These are phyloP conservation scores for Synanthedon vespiformis DNA, from an alignment of 2,888 invertebrate species.

Conservation along the genomic window DNA sequence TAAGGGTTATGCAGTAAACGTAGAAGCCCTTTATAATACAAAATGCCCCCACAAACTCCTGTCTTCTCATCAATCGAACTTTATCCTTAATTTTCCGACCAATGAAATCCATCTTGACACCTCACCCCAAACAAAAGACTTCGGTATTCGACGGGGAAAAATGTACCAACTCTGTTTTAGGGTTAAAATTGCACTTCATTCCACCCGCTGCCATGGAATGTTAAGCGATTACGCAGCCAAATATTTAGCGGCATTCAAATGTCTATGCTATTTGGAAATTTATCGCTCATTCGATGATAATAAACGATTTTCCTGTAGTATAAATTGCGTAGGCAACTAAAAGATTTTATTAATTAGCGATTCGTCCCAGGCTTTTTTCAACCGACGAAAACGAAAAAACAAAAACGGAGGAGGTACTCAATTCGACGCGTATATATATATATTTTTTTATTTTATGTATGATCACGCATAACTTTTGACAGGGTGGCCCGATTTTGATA, in stretches of 20 bases:
- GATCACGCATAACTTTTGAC: too few relatives aligned
- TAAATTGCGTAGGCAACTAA: too few relatives aligned
- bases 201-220: conserved; percentile 8
- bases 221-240: conserved; percentile 10
- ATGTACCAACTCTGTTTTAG: conserved; percentile 8
- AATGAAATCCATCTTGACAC: conserved; percentile 1
- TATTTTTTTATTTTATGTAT: too few relatives aligned
- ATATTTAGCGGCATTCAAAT: conserved; percentile 7
- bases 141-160: conserved; percentile 4
- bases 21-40: background rate
- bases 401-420: too few relatives aligned
- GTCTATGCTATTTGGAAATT: background rate
- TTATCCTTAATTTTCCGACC: conserved; percentile 1
- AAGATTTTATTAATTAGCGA: too few relatives aligned
- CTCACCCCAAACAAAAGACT: background rate
- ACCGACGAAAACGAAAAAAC: too few relatives aligned
- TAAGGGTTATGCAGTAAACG: background rate
- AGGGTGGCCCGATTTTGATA: too few relatives aligned
- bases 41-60: background rate
- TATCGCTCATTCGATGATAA: background rate
- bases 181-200: conserved; percentile 11
- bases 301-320: too few relatives aligned
- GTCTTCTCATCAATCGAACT: background rate
- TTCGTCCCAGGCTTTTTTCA: too few relatives aligned
- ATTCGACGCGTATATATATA: too few relatives aligned